Conservation (phyloP, 2,888 invertebrate species). For the Sesamia inferens region DNA sequence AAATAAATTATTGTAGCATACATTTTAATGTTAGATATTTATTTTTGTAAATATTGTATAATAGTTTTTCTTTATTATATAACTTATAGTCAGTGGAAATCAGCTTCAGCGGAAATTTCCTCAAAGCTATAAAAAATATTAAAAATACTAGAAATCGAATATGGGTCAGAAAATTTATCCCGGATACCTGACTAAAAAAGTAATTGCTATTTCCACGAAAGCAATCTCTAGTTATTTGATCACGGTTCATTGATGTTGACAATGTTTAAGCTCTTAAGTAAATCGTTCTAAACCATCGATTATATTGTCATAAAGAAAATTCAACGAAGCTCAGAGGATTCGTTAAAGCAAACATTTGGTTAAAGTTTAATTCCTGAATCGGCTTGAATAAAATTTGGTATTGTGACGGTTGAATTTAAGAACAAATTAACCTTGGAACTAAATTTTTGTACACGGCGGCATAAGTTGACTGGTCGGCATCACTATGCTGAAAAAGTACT, state of each 20-base stretch:
- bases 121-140: background rate
- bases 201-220: conserved; percentile 6
- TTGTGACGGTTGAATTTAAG: conserved; percentile 5
- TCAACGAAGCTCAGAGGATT: conserved; percentile 60
- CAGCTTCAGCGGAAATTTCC: background rate
- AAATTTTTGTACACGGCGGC: background rate
- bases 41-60: too few species aligned
- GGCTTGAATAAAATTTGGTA: conserved; percentile 53
- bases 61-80: too few species aligned
- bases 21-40: too few species aligned
- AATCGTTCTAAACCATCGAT: conserved; percentile 21
- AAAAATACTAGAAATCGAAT: background rate
- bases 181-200: background rate
- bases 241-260: conserved; percentile 27
- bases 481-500: background rate
- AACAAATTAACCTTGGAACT: background rate
- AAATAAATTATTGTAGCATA: too few species aligned
- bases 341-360: conserved; percentile 59
- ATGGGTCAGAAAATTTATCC: background rate
- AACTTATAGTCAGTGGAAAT: too few species aligned
- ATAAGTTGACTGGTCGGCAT: background rate
- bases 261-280: conserved; percentile 28
- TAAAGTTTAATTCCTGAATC: conserved; percentile 59
- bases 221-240: conserved; percentile 18
- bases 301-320: conserved; percentile 38